A percentile compares a stretch with the other conserved stretches of the same genome.
Evolutionary conservation across 2,888 invertebrate genomes (phyloP).

Genomic region (Philereme vetulata): DNA sequence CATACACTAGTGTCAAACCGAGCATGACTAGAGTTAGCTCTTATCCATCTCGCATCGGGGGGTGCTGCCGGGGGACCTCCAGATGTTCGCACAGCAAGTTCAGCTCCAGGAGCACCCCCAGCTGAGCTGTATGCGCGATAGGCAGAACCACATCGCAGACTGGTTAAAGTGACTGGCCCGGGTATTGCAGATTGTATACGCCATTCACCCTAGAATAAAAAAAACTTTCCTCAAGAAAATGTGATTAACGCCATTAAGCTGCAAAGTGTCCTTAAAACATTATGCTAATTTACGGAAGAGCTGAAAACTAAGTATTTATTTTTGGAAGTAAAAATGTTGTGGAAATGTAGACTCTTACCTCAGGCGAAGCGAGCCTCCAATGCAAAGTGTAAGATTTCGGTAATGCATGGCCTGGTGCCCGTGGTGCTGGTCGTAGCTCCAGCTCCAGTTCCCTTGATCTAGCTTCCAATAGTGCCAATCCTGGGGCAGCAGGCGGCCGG

Average conservation of each 20-base stretch:
- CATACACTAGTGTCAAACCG: conserved; percentile 91
- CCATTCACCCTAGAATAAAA: conserved; percentile 83
- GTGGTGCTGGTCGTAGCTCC: conserved; percentile 65
- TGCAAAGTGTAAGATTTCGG: conserved; percentile 86
- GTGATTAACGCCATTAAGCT: too few species aligned
- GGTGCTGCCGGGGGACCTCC: conserved; percentile 87
- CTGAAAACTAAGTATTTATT: too few species aligned
- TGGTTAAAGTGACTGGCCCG: conserved; percentile 84
- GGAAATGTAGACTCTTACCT: conserved; percentile 80
- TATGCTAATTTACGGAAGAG: too few species aligned
- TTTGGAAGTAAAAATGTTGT: too few species aligned
- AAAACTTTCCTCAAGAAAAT: not conserved
- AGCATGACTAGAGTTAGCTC: conserved; percentile 91
- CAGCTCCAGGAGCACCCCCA: conserved; percentile 89
- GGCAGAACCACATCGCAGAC: conserved; percentile 92
- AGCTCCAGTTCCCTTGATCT: conserved; percentile 71
- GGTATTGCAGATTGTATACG: conserved; percentile 78
- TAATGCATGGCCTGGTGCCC: conserved; percentile 71
- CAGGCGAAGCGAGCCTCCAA: conserved; percentile 87
- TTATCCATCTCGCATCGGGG: conserved; percentile 89
- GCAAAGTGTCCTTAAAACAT: too few species aligned
- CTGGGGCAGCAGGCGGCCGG: conserved; percentile 88
- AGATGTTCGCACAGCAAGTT: conserved; percentile 91
- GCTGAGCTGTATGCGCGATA: conserved; percentile 93
- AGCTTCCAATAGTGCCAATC: conserved; percentile 83